A percentile compares a stretch with the other conserved stretches of the same genome.
Conservation (phyloP, 2,113 vertebrate species). For the Gulo gulo region DNA sequence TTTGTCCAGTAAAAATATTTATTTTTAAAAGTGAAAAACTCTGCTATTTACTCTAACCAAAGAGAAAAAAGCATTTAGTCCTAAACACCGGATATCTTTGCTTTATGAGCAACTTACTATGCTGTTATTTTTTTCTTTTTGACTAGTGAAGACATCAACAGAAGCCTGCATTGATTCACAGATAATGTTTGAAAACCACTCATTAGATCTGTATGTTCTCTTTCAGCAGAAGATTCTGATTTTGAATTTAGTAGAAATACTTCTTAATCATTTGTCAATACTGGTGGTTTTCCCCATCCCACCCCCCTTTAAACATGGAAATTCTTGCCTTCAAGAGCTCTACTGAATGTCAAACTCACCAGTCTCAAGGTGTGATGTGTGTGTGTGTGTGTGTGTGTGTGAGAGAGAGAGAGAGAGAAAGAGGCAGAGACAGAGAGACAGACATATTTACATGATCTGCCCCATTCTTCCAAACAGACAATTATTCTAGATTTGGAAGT, state of each 20-base stretch:
- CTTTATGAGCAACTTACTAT: not conserved
- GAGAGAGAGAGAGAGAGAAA: not conserved
- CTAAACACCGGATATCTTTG: not conserved
- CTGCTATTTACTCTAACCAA: not conserved
- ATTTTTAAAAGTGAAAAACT: not conserved
- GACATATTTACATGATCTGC: not conserved
- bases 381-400: not conserved
- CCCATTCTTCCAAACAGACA: not conserved
- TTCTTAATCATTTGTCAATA: not conserved
- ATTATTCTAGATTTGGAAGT: not conserved
- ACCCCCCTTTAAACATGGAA: not conserved
- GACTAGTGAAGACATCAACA: not conserved
- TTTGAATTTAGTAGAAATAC: constrained; percentile 10
- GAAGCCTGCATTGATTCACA: not conserved
- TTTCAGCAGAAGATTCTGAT: not conserved
- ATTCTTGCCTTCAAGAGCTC: not conserved
- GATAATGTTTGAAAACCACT: not conserved
- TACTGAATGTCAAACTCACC: not conserved
- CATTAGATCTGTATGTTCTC: not conserved
- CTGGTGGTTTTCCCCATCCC: not conserved
- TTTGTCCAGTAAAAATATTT: not conserved
- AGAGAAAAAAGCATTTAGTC: not conserved
- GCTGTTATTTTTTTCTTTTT: not conserved
- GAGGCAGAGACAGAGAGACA: not conserved
- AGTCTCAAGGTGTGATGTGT: not conserved